Conservation (phyloP, 1,140 invertebrate species). For the Dysdera silvatica region DNA sequence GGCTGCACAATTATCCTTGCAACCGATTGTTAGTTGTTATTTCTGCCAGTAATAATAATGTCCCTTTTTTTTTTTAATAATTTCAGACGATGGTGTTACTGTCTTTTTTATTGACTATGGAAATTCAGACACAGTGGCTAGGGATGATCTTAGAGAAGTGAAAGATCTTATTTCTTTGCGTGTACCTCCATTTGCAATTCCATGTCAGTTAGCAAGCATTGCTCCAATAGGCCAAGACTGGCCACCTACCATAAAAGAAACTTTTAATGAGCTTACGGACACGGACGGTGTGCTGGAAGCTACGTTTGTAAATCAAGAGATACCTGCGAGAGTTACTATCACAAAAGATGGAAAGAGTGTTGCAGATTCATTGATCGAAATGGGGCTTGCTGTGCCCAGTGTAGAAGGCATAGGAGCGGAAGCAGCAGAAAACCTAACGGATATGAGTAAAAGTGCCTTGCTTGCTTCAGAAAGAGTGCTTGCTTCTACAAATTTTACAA, state of each 20-base stretch:
- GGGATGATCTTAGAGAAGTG: conserved; percentile 40
- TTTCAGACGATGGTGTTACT: conserved; percentile 3
- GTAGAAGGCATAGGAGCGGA: conserved; percentile 12
- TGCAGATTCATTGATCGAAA: conserved; percentile 10
- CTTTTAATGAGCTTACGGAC: conserved; percentile 8
- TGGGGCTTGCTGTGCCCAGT: conserved; percentile 10
- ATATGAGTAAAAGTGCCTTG: background rate
- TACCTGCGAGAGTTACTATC: conserved; percentile 17
- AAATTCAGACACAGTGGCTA: conserved; percentile 42
- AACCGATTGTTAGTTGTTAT: too few species aligned
- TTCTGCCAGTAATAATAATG: too few species aligned
- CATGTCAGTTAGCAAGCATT: conserved; percentile 39
- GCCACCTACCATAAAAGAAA: background rate
- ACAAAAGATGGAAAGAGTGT: conserved; percentile 20
- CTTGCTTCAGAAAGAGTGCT: conserved; percentile 6
- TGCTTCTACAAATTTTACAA: background rate
- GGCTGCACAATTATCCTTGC: too few species aligned
- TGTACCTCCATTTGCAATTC: conserved; percentile 41
- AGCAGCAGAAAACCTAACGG: conserved; percentile 18
- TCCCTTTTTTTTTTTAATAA: background rate
- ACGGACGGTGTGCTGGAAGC: background rate
- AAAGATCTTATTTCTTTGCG: conserved; percentile 42
- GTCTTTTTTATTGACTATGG: conserved; percentile 53
- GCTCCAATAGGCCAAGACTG: conserved; percentile 1
- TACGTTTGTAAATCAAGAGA: conserved; percentile 12